Percentiles rank a stretch among this genome's conserved stretches.
Conservation (phyloP, 92 coral and sea anemone genomes). For the Siderastrea siderea region DNA sequence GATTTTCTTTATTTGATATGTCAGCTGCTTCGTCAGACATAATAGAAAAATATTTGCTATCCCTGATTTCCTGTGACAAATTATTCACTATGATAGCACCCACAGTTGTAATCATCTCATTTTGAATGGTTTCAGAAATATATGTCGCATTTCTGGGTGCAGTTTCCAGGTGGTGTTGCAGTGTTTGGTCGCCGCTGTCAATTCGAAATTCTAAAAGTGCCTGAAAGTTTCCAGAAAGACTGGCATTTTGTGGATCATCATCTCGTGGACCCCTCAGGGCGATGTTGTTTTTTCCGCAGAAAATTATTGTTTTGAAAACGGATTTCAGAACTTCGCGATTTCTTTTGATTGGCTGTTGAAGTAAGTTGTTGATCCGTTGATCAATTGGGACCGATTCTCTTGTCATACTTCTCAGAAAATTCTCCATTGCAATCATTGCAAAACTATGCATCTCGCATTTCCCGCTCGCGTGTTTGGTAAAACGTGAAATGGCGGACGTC, state of each 20-base stretch:
- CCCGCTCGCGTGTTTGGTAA: too few species aligned
- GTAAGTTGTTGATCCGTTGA: too few species aligned
- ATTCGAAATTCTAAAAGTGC: conserved; percentile 70
- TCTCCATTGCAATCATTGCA: conserved; percentile 56
- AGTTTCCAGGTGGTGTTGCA: conserved; percentile 67
- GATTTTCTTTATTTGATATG: too few species aligned
- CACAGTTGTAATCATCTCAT: conserved; percentile 54
- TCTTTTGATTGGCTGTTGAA: conserved; percentile 44
- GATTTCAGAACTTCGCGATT: too few species aligned
- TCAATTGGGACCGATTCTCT: conserved; percentile 50
- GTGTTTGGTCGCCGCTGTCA: conserved; percentile 72
- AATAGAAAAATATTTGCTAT: too few species aligned
- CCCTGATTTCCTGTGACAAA: too few species aligned
- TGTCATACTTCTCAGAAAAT: conserved; percentile 48
- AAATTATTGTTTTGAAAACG: too few species aligned
- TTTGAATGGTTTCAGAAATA: conserved; percentile 50
- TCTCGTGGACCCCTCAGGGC: too few species aligned
- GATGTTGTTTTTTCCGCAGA: too few species aligned
- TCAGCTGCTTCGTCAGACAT: too few species aligned
- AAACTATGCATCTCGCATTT: too few species aligned
- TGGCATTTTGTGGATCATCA: conserved; percentile 42
- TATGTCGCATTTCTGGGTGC: conserved; percentile 69
- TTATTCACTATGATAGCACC: conserved; percentile 42
- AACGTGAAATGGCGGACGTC: too few species aligned
- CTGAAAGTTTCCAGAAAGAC: conserved; percentile 62